A percentile compares a stretch with the other conserved stretches of the same genome.
Conservation (phyloP, 1,140 invertebrate species). For the Akabosia matsudoensis region DNA sequence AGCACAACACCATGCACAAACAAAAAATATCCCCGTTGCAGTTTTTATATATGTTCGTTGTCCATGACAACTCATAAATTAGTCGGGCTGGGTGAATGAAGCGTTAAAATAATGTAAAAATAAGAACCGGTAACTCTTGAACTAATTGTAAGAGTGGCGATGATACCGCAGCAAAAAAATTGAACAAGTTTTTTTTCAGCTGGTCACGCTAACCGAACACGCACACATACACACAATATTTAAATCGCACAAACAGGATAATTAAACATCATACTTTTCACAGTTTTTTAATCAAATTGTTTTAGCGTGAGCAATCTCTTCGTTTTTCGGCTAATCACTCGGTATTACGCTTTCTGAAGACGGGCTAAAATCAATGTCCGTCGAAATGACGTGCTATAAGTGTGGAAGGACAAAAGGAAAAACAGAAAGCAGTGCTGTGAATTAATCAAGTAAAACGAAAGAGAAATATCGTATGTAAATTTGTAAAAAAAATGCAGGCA, state of each 20-base stretch:
- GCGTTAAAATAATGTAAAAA: neutral
- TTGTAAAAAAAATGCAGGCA: too few species aligned
- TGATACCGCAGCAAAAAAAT: neutral
- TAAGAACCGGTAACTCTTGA: neutral
- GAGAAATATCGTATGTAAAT: too few species aligned
- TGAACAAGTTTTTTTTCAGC: neutral
- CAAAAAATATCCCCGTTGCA: too few species aligned
- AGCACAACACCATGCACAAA: too few species aligned
- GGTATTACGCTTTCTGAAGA: neutral
- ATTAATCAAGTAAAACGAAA: conserved; percentile 39
- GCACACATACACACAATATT: neutral
- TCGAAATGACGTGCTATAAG: conserved; percentile 17
- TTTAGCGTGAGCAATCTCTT: too few species aligned
- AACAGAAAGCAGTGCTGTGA: conserved; percentile 38
- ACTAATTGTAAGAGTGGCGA: neutral
- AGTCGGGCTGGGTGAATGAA: neutral
- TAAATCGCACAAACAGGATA: neutral
- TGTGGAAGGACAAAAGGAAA: neutral
- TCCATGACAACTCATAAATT: too few species aligned
- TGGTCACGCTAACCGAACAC: neutral
- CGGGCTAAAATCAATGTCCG: neutral
- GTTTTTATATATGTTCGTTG: too few species aligned
- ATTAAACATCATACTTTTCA: too few species aligned
- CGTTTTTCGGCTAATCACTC: too few species aligned
- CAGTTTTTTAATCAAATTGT: too few species aligned